Percentiles rank a stretch among this genome's conserved stretches.
Conservation (phyloP, 1,140 invertebrate genomes). For the Drosophila ohnishii region DNA sequence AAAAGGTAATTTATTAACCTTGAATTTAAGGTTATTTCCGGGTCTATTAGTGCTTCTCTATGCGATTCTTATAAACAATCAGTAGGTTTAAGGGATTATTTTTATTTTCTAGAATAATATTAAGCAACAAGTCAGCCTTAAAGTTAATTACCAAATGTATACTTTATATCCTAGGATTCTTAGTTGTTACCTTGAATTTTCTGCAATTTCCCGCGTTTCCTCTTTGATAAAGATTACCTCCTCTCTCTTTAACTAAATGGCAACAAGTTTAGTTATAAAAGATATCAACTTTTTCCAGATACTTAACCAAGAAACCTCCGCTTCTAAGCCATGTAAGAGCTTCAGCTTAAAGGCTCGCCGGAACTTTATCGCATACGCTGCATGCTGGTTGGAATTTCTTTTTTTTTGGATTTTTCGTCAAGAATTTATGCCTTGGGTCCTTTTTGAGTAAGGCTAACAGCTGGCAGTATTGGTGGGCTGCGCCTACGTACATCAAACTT, state of each 20-base stretch:
- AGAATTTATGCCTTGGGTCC: slow-evolving; percentile 29
- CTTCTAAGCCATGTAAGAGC: background rate
- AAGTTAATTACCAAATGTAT: background rate
- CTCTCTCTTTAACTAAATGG: background rate
- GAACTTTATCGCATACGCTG: slow-evolving; percentile 19
- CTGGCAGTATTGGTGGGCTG: slow-evolving; percentile 7
- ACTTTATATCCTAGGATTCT: background rate
- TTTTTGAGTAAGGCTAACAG: slow-evolving; percentile 30
- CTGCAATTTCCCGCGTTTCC: background rate
- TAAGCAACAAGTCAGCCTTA: background rate
- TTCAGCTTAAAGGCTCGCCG: background rate
- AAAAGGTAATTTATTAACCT: background rate
- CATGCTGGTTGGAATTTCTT: slow-evolving; percentile 1
- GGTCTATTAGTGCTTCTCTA: background rate
- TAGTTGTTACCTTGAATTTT: background rate
- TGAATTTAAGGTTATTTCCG: background rate
- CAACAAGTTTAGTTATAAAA: slow-evolving; percentile 10
- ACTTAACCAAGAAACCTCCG: background rate
- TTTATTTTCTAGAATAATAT: background rate
- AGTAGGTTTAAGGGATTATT: background rate
- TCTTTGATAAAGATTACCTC: background rate
- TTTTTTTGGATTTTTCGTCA: background rate
- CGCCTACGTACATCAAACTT: slow-evolving; percentile 37
- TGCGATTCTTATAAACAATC: slow-evolving; percentile 5
- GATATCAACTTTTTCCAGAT: background rate